Evolutionary conservation across 2,888 invertebrate genomes (phyloP).

Genomic region (Megalurothrips usitatus): DNA sequence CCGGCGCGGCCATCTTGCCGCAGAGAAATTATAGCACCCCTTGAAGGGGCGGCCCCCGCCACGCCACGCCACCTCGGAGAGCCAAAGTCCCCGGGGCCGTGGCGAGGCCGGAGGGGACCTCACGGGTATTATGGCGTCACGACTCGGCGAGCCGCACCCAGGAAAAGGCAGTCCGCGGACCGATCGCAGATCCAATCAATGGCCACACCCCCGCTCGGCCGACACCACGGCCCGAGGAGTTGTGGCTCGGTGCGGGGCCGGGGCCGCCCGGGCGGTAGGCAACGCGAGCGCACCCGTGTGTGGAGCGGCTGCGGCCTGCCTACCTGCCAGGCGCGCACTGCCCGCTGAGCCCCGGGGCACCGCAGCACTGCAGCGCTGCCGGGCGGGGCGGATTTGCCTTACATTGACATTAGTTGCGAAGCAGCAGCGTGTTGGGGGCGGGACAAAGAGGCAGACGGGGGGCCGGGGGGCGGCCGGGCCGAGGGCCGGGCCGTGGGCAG

Average conservation of each 20-base stretch:
- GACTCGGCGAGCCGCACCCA: too few relatives aligned
- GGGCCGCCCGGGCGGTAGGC: background rate
- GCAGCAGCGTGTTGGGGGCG: too few relatives aligned
- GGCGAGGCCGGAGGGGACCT: background rate
- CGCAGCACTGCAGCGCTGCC: background rate
- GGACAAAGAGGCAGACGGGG: too few relatives aligned
- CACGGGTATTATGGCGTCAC: background rate
- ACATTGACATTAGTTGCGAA: too few relatives aligned
- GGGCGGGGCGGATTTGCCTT: background rate
- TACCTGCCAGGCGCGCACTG: slow-evolving; percentile 8
- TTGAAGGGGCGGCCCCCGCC: background rate
- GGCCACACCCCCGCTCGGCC: background rate
- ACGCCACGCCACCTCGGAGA: background rate
- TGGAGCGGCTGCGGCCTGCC: background rate
- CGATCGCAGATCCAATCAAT: too few relatives aligned
- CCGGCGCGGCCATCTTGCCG: slow-evolving; percentile 13
- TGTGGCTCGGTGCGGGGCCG: background rate
- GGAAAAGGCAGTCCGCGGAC: too few relatives aligned
- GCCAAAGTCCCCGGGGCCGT: background rate
- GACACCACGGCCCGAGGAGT: background rate
- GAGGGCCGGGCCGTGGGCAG: background rate
- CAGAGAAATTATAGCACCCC: slow-evolving; percentile 22
- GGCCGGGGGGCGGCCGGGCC: background rate
- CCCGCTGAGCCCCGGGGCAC: background rate
- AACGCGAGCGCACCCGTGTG: background rate